phyloP scores from a whole-genome alignment of 2,888 invertebrate species.

The Drosophila vallismaia region DNA sequence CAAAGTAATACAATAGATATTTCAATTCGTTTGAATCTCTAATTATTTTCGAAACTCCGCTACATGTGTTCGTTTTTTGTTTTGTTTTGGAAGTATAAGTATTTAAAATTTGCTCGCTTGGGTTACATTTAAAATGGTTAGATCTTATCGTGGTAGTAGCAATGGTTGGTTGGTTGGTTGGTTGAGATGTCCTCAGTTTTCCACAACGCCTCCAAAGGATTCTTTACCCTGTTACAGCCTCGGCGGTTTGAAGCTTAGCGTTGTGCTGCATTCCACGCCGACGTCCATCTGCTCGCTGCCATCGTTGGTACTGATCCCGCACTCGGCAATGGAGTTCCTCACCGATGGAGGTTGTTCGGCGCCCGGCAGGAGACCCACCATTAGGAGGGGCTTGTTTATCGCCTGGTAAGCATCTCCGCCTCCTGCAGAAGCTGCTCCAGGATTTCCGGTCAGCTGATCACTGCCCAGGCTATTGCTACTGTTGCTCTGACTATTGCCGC shows the following conservation, averaged over 20 bases:
- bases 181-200: conserved; percentile 11
- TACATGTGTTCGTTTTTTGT: conserved; percentile 13
- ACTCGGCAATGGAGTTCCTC: conserved; percentile 80
- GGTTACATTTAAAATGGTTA: conserved; percentile 34
- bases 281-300: conserved; percentile 60
- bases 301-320: conserved; percentile 56
- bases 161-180: conserved; percentile 9
- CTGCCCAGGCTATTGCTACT: conserved; percentile 65
- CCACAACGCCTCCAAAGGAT: conserved; percentile 21
- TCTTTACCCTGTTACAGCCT: conserved; percentile 66
- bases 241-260: conserved; percentile 69
- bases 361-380: conserved; percentile 68
- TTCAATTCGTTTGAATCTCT: neutral
- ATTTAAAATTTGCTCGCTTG: conserved; percentile 7
- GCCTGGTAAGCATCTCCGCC: conserved; percentile 28
- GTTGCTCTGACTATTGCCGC: conserved; percentile 71
- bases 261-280: conserved; percentile 65
- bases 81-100: conserved; percentile 31
- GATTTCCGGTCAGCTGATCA: conserved; percentile 55
- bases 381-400: conserved; percentile 64
- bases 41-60: neutral
- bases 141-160: conserved; percentile 21
- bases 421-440: conserved; percentile 28
- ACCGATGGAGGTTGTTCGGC: conserved; percentile 75
- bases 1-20: no score